These are phyloP conservation scores for Percopsis omiscomaycus DNA, from an alignment of 2,797 vertebrate genomes.

Conservation along the genomic window DNA sequence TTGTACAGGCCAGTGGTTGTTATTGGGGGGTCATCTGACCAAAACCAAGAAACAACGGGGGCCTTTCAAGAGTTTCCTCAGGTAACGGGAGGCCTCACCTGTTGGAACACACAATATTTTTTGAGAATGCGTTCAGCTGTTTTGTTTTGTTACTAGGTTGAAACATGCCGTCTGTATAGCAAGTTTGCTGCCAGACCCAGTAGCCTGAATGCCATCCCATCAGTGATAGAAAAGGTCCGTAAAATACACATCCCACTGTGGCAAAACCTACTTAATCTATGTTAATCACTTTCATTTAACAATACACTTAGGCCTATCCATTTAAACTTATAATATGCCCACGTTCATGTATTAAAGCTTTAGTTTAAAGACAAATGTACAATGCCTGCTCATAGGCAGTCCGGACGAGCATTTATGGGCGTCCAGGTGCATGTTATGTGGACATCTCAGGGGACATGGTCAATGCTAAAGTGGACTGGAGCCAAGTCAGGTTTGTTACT, in stretches of 20 bases:
- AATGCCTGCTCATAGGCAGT: constrained; percentile 79
- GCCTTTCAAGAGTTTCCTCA: constrained; percentile 98
- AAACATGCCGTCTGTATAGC: constrained; percentile 92
- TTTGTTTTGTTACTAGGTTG: constrained; percentile 78
- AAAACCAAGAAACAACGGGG: constrained; percentile 91
- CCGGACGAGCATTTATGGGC: constrained; percentile 90
- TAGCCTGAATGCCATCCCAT: constrained; percentile 86
- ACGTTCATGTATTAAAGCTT: no score
- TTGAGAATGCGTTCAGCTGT: background rate
- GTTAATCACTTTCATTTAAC: no score
- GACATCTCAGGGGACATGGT: constrained; percentile 95
- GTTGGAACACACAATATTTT: background rate
- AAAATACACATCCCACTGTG: background rate
- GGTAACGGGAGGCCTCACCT: constrained; percentile 62
- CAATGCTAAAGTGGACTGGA: constrained; percentile 80
- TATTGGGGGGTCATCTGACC: constrained; percentile 93
- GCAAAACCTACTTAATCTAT: no score
- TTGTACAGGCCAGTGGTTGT: constrained; percentile 89
- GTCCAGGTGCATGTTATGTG: constrained; percentile 92
- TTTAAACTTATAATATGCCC: no score
- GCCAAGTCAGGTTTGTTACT: constrained; percentile 81
- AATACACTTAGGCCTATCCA: no score
- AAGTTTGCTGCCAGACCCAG: constrained; percentile 90
- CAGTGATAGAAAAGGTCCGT: constrained; percentile 90
- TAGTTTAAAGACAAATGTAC: background rate